Base-by-base conservation (phyloP, 2,888 invertebrate species). In the Drosophila koepferae region DNA sequence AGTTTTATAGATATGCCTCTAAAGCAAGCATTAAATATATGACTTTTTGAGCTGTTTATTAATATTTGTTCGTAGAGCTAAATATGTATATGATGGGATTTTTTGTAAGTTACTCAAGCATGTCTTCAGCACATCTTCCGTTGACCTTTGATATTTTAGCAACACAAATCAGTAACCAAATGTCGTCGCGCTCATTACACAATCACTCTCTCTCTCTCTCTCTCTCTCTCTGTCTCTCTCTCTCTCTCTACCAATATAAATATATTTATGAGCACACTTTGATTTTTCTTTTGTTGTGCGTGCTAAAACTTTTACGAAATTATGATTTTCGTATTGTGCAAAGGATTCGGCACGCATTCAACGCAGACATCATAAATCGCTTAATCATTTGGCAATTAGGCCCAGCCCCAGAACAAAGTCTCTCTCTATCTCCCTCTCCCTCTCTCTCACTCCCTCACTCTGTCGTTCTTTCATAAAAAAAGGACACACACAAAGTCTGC, bases 361-460 rank as follows among this genome's bases (percentile, higher is more conserved):
- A 67, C 72, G 81, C 82, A 88, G 91, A 91, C 91, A 92, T 92
- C 90, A 92, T 90, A 93, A 93, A 93, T 93, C 93, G 92, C 92
- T 92, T 92, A 93, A 92, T 93, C 93, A 93, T 93, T 92, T 91
- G 91, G 92, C 92, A 93, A 93, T 93, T 93, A 93, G 91, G 91
- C 87, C 71, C 80, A 65, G 82, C 77, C 74, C 74, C 70, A 80
- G 70, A 53, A 67, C 61, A 68, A 61, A 62, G 40, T 72, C 51
- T 20, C 43, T 28, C 51, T 20, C 31, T 28, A 51, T 55, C 28
- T 62, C 34, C 60, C 18, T n/a, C 28, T 28, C 28, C 12, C 40
- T 54, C 14, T 14, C 38, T 40, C n/a, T 16, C n/a, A n/a, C n/a
- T 40, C 16, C 23, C 38, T 55, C 28, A 74, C 54, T 38, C 54